Base-by-base conservation (phyloP, 2,888 invertebrate species). In the Sicus ferrugineus region DNA sequence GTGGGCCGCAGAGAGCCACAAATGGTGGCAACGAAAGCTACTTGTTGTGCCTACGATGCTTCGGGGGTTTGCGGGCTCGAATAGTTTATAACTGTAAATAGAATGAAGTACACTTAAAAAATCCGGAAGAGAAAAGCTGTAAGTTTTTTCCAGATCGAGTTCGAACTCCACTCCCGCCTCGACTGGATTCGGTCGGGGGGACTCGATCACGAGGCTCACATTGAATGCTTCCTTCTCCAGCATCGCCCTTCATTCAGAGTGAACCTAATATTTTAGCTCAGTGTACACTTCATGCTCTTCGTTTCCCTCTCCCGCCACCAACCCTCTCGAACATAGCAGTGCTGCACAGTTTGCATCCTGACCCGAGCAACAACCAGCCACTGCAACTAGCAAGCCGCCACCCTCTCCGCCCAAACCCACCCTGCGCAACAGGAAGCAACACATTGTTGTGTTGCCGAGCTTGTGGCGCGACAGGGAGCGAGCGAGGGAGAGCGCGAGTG, bases 31-130 rank as follows among this genome's bases (percentile, higher is more conserved):
- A 23, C 73, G 21, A 46, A 67, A 63, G 77, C 80, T 80, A 80
- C 80, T 80, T 80, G 80, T 80, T 80, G 80, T 79, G 77, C 76
- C 78, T 78, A 76, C 73, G 77, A 76, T 75, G 76, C 73, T 76
- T 63, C 61, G 70, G 71, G 68, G 38, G 63, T 54, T 62, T 64
- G 58, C 42, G 63, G 64, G 69, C 56, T 68, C 23, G 4, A 21
- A 64, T 63, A 59, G 68, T 62, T 48, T 52, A 31, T 58, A 52
- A 11, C n/a, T 31, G 19, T 2, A 65, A 54, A 52, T 23, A 54
- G 54, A 23, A 54, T 11, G 23, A 26, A 31, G n/a, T 61, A 59
- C 71, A 71, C 71, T 65, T 59, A 30, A 21, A 58, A n/a, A n/a
- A n/a, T n/a, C n/a, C n/a, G n/a, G 9, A 46, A 63, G 19, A 42